A percentile compares a stretch with the other conserved stretches of the same genome.
Conservation (phyloP, 2,797 vertebrate genomes). For the Uromys caudimaculatus region DNA sequence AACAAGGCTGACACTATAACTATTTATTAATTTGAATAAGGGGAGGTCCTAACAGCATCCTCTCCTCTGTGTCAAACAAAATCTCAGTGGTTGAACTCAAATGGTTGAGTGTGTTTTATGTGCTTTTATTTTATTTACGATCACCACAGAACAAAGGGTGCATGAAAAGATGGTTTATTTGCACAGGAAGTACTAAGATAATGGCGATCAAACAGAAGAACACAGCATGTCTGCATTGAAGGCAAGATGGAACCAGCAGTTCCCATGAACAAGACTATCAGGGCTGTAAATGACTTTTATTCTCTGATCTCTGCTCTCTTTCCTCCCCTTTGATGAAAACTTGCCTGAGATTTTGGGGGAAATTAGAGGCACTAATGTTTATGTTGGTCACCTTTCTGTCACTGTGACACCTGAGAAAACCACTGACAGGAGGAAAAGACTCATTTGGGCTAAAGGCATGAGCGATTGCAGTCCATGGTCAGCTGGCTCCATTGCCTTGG, state of each 20-base stretch:
- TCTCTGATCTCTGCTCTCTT: not conserved
- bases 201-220: not conserved
- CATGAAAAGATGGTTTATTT: not conserved
- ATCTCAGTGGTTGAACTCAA: not conserved
- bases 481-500: not conserved
- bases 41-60: not conserved
- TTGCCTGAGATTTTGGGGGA: not conserved
- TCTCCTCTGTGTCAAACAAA: not conserved
- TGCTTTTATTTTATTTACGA: slow-evolving; percentile 38
- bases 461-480: not conserved
- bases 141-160: not conserved
- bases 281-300: not conserved
- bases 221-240: not conserved
- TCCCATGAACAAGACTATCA: not conserved
- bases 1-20: not conserved
- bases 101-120: not conserved
- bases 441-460: not conserved
- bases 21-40: not conserved
- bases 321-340: not conserved
- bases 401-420: not conserved
- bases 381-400: not conserved
- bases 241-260: not conserved
- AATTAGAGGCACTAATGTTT: not conserved
- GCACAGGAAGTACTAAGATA: not conserved
- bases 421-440: not conserved